Evolutionary conservation across 2,113 vertebrate species (phyloP).

Genomic region (Oreocharis arfaki): DNA sequence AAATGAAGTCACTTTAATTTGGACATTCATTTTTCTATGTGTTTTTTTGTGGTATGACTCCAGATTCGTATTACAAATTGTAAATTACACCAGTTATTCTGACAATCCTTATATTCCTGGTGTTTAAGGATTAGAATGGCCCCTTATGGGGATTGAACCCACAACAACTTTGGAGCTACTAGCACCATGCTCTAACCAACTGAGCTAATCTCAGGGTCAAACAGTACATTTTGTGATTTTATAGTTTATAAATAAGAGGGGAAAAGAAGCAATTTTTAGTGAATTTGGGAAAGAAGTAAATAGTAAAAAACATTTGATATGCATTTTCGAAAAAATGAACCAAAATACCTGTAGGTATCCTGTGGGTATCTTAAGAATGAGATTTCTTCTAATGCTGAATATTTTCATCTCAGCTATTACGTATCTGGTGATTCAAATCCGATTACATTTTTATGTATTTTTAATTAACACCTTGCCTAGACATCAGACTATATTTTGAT

Average conservation of each 20-base stretch:
- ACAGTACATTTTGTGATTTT: too few species aligned
- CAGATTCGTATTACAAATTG: not conserved
- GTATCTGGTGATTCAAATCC: not conserved
- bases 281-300: not conserved
- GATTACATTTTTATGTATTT: not conserved
- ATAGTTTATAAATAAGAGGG: not conserved
- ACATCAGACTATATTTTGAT: not conserved
- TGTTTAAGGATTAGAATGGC: not conserved
- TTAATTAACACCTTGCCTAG: not conserved
- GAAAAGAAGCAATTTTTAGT: not conserved
- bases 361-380: not conserved
- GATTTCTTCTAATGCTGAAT: not conserved
- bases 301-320: not conserved
- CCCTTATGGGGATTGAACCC: rapidly evolving
- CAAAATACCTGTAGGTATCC: not conserved
- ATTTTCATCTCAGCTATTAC: not conserved
- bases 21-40: not conserved
- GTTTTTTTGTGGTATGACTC: not conserved
- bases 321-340: not conserved
- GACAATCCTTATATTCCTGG: not conserved
- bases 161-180: not conserved
- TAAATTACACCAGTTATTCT: not conserved
- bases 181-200: not conserved
- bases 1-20: not conserved
- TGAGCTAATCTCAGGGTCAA: not conserved